A percentile compares a stretch with the other conserved stretches of the same genome.
Conservation (phyloP, 2,797 vertebrate species). For the Eulemur albifrons region DNA sequence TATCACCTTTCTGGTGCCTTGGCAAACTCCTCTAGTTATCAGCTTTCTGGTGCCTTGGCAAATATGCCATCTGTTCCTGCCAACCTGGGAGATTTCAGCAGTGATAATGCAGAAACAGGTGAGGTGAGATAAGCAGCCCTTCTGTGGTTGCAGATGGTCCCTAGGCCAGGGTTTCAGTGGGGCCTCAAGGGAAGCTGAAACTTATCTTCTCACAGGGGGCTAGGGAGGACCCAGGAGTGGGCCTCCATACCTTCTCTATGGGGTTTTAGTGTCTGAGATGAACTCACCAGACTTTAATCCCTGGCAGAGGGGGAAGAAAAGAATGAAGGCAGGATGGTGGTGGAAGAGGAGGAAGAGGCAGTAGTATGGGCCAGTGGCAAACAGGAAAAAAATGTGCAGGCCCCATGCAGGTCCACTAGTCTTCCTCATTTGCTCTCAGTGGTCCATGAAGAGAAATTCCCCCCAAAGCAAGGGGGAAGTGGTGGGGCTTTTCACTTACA, state of each 20-base stretch:
- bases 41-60: neutral
- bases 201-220: neutral
- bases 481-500: neutral
- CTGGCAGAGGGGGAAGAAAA: neutral
- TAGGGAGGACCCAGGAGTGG: neutral
- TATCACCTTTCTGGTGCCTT: neutral
- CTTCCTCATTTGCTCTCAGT: neutral
- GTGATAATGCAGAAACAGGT: neutral
- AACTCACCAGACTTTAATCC: neutral
- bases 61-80: neutral
- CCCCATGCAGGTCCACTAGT: neutral
- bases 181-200: neutral
- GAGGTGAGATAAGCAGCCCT: neutral
- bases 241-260: neutral
- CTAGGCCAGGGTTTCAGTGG: neutral
- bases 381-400: neutral
- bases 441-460: neutral
- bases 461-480: neutral
- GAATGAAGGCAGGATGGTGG: neutral
- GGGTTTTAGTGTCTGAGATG: neutral
- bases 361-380: neutral
- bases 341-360: neutral
- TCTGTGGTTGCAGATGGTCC: neutral
- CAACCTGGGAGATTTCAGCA: neutral
- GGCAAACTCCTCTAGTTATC: neutral